Base-by-base conservation (phyloP, 2,113 vertebrate genomes). In the Callopanchax toddi region DNA sequence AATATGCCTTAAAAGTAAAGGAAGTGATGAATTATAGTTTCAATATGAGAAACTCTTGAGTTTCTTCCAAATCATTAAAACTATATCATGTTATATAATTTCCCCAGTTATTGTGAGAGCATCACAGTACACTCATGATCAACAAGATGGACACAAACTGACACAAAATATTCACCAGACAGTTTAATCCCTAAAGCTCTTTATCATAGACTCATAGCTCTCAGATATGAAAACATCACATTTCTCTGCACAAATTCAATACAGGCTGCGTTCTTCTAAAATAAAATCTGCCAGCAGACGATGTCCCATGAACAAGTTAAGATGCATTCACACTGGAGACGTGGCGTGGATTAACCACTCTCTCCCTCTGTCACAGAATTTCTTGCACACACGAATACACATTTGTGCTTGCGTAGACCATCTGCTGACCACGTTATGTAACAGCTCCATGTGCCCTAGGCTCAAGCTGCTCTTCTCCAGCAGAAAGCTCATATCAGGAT, bases 351-450 rank as follows among this genome's bases (percentile, higher is more conserved):
- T 78, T 76, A 77, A 76, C 66, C 11, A 45, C 51, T 53, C 51
- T 53, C 53, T 68, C 55, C 22, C 43, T 62, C 44, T 67, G 48
- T 67, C 74, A 54, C 55, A 54, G 34, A 63, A 64, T 59, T 50
- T 64, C 69, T 52, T 56, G 34, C 23, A 45, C 56, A 67, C 52
- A 76, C 48, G 54, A 36, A 72, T 64, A 73, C 76, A 76, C 67
- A 76, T 71, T 36, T 62, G 74, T 78, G 76, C 66, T 75, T 86
- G 76, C 50, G 64, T 80, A 71, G 64, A 77, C 82, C 87, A 90
- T 90, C 87, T 89, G 89, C 83, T 86, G 84, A 89, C 76, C 48
- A 4, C 50, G 82, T 90, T 90, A 89, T 83, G 71, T 70, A 90
- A 90, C 34, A 60, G 3, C 71, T 74, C 85, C 85, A 86, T 74